Base-by-base conservation (phyloP, 2,888 invertebrate genomes). In the Cynaeus angustus region DNA sequence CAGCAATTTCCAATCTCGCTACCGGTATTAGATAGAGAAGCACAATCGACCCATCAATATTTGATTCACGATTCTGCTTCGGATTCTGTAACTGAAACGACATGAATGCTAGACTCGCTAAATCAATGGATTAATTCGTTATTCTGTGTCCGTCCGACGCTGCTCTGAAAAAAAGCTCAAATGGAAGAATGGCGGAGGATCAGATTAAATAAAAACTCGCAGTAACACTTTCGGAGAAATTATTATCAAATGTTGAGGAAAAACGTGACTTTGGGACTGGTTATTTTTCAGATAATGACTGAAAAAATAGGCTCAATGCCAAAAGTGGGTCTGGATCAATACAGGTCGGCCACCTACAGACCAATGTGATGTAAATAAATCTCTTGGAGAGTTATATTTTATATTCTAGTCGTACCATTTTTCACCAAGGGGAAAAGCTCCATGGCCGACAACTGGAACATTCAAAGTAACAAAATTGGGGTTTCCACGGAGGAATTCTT, bases 41-140 rank as follows among this genome's bases (percentile, higher is more conserved):
- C 56, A 16, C 16, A 30, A 61, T 28, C 12, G 38, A 46, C 33
- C 48, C 46, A 62, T 62, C 41, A 50, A 62, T 62, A 62, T 50
- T 61, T 46, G 33, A 61, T 61, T 46, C 61, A 41, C 50, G 50
- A 38, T 33, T 13, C 33, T 30, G 50, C 9, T 16, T 61, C 14
- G 62, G 50, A 62, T 50, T 28, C 50, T 26, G 41, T 21, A 46
- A 30, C 45, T 13, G 38, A 30, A 26, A n/a, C 37, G 45, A 21
- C 58, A 58, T 21, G 45, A 38, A 55, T 38, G 38, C 38, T 30
- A 43, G 26, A 10, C 30, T 43, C 13, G 12, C 41, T 58, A 43
- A 58, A 58, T 58, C 61, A 61, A 61, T 28, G 48, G 33, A n/a
- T 41, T 41, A 41, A 41, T 56, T 41, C 30, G 16, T 21, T 38